Conservation (phyloP, 2,113 vertebrate species). For the Promerops cafer region DNA sequence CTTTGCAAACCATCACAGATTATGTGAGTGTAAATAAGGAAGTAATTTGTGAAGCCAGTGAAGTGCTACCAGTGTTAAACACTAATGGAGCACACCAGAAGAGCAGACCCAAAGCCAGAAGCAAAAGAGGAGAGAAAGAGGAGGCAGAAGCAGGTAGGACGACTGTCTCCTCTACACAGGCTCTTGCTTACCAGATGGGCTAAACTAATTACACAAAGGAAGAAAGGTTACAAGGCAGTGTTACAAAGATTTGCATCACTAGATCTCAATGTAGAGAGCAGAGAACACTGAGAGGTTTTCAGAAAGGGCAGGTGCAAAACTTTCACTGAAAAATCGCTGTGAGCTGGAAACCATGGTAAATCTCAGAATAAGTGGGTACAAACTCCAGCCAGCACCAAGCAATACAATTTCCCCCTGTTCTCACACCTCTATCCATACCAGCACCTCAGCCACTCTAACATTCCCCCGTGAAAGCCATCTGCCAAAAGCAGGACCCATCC, state of each 20-base stretch:
- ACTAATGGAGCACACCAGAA: neutral
- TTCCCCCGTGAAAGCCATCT: accelerated
- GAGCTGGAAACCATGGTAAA: neutral
- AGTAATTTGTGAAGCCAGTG: neutral
- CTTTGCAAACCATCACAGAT: neutral
- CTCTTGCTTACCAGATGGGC: neutral
- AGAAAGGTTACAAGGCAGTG: neutral
- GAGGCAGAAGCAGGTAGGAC: neutral
- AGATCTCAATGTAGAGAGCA: neutral
- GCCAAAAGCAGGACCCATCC: neutral
- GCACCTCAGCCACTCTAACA: neutral
- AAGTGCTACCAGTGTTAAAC: neutral
- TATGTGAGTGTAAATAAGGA: neutral
- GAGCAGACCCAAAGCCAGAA: neutral
- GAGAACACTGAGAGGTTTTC: neutral
- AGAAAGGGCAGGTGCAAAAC: neutral
- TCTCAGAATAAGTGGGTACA: neutral
- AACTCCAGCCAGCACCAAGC: neutral
- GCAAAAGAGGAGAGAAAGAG: neutral
- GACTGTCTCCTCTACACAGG: accelerated
- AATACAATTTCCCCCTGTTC: neutral
- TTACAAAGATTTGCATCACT: neutral
- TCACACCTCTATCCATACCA: neutral
- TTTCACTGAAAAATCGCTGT: neutral
- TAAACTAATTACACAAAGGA: neutral